A percentile compares a stretch with the other conserved stretches of the same genome.
These are phyloP conservation scores for Enteromius treurensis DNA, from an alignment of 2,797 vertebrate genomes.

Conservation along the genomic window DNA sequence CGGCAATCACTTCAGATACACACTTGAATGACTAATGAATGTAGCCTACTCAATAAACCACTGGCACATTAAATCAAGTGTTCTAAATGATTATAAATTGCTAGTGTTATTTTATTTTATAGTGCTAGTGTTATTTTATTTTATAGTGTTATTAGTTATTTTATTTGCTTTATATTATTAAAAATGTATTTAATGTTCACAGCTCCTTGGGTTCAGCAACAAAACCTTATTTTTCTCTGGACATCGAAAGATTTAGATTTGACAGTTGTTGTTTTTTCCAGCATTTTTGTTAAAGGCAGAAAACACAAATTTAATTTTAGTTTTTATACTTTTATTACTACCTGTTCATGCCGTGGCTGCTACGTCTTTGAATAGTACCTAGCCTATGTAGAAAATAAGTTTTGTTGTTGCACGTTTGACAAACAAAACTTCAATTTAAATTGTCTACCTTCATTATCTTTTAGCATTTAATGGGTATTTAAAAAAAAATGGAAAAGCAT, in stretches of 20 bases:
- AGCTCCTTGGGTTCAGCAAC: background rate
- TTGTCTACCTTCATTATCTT: background rate
- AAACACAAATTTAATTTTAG: background rate
- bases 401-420: background rate
- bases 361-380: background rate
- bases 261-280: background rate
- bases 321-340: background rate
- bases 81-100: background rate
- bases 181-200: background rate
- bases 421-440: background rate
- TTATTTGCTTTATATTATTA: background rate
- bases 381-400: background rate
- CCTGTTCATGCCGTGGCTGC: background rate
- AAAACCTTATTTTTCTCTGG: background rate
- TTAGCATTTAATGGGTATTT: background rate
- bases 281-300: background rate
- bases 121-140: background rate
- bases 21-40: background rate
- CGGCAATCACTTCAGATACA: constrained; percentile 26
- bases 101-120: background rate
- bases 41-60: background rate
- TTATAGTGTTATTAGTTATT: constrained; percentile 2
- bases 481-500: background rate
- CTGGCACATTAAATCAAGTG: background rate
- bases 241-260: background rate